Evolutionary conservation across 2,888 invertebrate genomes (phyloP).

Genomic region (Lepidochrysops patricia): DNA sequence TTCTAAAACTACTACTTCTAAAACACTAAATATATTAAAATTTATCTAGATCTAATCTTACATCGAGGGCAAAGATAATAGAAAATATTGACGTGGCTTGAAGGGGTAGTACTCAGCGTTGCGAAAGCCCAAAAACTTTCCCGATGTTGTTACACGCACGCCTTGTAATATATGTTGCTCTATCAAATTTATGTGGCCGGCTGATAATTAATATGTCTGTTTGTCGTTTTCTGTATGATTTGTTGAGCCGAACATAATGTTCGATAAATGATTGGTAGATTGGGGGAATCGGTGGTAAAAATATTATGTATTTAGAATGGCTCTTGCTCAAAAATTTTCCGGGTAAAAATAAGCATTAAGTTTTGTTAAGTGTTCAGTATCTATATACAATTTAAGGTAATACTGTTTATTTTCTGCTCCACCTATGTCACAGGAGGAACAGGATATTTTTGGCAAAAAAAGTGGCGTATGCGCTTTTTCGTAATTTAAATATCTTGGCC

Average conservation of each 20-base stretch:
- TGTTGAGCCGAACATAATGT: background rate
- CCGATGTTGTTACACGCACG: conserved; percentile 9
- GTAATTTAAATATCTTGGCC: too few species aligned
- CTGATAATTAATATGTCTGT: conserved; percentile 4
- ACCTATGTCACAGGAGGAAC: too few species aligned
- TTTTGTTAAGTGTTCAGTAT: too few species aligned
- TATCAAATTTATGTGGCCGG: conserved; percentile 6
- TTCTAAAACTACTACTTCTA: too few species aligned
- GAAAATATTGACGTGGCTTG: conserved; percentile 11
- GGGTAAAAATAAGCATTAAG: too few species aligned
- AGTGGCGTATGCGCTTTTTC: too few species aligned
- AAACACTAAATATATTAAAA: too few species aligned
- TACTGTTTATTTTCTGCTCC: too few species aligned
- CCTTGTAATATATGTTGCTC: conserved; percentile 1
- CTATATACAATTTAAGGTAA: too few species aligned
- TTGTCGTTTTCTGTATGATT: conserved; percentile 1
- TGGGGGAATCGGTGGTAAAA: background rate
- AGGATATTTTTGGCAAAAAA: too few species aligned
- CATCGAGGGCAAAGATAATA: background rate
- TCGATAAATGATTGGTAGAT: background rate
- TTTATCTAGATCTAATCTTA: background rate
- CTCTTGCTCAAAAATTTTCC: too few species aligned
- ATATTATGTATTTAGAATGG: too few species aligned
- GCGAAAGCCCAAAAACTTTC: conserved; percentile 2
- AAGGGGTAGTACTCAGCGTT: conserved; percentile 1